These are phyloP conservation scores for Eulithis testata DNA, from an alignment of 2,888 invertebrate genomes.

Conservation along the genomic window DNA sequence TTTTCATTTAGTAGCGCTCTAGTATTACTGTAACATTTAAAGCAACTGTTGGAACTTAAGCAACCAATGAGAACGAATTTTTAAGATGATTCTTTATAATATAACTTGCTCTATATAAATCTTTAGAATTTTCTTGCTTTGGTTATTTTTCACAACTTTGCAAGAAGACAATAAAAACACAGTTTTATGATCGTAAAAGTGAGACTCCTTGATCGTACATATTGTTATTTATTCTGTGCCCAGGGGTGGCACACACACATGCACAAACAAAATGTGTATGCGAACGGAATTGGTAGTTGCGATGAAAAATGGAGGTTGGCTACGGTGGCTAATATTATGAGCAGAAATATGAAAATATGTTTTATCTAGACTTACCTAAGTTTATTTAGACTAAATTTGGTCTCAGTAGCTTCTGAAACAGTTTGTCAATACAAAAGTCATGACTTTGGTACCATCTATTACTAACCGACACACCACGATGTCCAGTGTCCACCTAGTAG, in stretches of 20 bases:
- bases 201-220: neutral
- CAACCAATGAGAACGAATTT: too few relatives aligned
- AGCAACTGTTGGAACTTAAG: too few relatives aligned
- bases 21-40: too few relatives aligned
- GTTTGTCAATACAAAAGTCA: too few relatives aligned
- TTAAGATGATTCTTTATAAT: too few relatives aligned
- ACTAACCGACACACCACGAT: too few relatives aligned
- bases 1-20: too few relatives aligned
- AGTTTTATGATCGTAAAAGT: constrained; percentile 2
- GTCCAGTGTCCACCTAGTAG: too few relatives aligned
- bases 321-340: constrained; percentile 14
- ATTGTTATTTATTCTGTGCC: constrained; percentile 8
- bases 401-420: too few relatives aligned
- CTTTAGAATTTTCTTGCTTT: neutral
- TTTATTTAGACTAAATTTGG: too few relatives aligned
- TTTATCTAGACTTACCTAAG: neutral
- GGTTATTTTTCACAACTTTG: neutral
- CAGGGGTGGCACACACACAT: constrained; percentile 41
- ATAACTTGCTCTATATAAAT: too few relatives aligned
- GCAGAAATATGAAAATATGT: neutral
- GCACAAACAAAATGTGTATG: constrained; percentile 36
- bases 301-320: constrained; percentile 43
- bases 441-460: too few relatives aligned
- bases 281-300: constrained; percentile 41
- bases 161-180: neutral